phyloP scores from a whole-genome alignment of 2,113 vertebrate genomes.

The Cyanistes caeruleus region DNA sequence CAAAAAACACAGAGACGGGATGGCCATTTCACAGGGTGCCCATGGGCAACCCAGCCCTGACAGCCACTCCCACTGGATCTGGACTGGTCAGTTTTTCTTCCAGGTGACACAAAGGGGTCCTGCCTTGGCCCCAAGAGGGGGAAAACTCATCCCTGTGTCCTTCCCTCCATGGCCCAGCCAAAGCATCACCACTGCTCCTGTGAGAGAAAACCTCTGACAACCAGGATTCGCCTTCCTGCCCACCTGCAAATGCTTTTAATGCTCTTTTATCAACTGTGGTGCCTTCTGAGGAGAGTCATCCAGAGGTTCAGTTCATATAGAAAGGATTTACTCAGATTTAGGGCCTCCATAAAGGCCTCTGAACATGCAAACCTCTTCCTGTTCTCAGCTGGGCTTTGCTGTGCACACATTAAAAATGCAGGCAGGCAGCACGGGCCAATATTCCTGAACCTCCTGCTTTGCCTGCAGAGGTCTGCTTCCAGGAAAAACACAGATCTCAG shows the following conservation, averaged over 20 bases:
- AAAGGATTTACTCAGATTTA: conserved; percentile 20
- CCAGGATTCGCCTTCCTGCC: neutral
- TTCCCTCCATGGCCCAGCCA: fast-evolving
- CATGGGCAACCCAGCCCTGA: neutral
- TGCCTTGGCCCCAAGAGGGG: neutral
- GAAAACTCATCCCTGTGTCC: neutral
- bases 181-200: fast-evolving
- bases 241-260: neutral
- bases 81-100: neutral
- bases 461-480: conserved; percentile 45
- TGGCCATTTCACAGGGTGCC: neutral
- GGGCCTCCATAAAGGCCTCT: neutral
- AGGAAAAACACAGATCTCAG: neutral
- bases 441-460: conserved; percentile 30
- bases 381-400: neutral
- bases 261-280: neutral
- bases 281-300: neutral
- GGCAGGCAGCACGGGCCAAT: neutral
- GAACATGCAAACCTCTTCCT: neutral
- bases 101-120: neutral
- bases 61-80: neutral
- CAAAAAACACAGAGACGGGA: neutral
- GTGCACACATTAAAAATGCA: conserved; percentile 53
- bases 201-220: neutral
- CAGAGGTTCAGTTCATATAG: neutral